Evolutionary conservation across 1,140 invertebrate genomes (phyloP), one percentile per base, ranked within the genome.

Genomic region (Leptopilina clavipes): DNA sequence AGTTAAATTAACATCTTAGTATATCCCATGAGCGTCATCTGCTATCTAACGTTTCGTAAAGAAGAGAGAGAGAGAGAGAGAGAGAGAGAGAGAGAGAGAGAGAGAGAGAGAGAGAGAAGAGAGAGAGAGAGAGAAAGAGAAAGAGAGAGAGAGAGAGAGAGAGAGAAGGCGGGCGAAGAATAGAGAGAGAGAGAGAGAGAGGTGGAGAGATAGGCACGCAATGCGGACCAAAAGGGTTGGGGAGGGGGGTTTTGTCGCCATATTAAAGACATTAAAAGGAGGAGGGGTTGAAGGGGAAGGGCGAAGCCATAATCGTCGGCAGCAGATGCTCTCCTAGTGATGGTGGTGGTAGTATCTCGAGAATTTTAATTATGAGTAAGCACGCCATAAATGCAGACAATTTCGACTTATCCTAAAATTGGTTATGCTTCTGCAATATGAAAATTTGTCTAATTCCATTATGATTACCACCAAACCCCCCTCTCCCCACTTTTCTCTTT

Each of bases 1-100:
- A 87, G 87, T 84, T 86, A 84, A 89, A 89, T 89, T 89, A 89
- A 89, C 87, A 89, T 89, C 85, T 86, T 86, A 83, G 86, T 84
- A 86, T 85, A 88, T 88, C 84, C 86, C 86, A 74, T 65, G 81
- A 87, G 87, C 87, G 87, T 89, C 88, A 88, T 89, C 87, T 89
- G 87, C 81, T 89, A 86, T 86, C 83, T 86, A 86, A 80, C 84
- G 82, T 40, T 6, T 40, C 37, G 9, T 40, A 9, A 9, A 40
- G 37, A 40, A 40, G 25, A 31, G 25, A 31, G 6, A 31, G 25
- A 31, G 25, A 31, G 1, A 31, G 25, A 31, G 25, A 31, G 25
- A 31, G 25, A 31, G 6, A 31, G 25, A 6, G 25, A 31, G 25
- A 31, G 25, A 6, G 6, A 31, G 25, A n/a, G n/a, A n/a, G n/a